These are phyloP conservation scores for Silurus asotus DNA, from an alignment of 2,113 vertebrate genomes.

Conservation along the genomic window DNA sequence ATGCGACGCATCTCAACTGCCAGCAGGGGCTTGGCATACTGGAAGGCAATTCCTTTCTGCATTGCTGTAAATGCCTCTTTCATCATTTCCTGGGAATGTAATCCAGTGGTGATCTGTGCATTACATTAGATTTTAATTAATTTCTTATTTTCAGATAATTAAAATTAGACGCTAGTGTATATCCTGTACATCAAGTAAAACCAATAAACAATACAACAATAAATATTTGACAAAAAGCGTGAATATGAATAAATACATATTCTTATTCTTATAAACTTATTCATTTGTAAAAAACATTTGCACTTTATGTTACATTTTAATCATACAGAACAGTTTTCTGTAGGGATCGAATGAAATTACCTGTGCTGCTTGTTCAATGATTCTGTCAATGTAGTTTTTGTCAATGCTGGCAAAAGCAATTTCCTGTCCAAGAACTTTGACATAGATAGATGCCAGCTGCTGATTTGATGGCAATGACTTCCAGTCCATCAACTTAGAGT, in stretches of 20 bases:
- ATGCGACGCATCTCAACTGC: constrained; percentile 69
- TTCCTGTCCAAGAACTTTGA: constrained; percentile 81
- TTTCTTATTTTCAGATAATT: no score
- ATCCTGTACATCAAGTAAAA: no score
- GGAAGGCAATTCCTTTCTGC: constrained; percentile 57
- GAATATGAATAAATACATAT: no score
- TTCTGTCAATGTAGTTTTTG: constrained; percentile 68
- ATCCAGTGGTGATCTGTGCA: constrained; percentile 56
- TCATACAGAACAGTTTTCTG: neutral
- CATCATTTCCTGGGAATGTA: constrained; percentile 32
- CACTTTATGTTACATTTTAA: neutral
- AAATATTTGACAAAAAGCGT: neutral
- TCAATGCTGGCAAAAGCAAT: constrained; percentile 70
- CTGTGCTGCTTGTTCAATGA: constrained; percentile 66
- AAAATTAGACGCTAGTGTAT: no score
- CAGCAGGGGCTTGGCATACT: constrained; percentile 69
- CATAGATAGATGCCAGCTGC: constrained; percentile 69
- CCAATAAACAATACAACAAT: no score
- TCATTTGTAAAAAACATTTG: neutral
- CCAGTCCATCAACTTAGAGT: constrained; percentile 72
- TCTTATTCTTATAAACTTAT: no score
- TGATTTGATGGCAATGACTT: constrained; percentile 65
- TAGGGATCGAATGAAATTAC: constrained; percentile 59
- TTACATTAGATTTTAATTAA: neutral
- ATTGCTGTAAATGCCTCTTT: constrained; percentile 52